These are phyloP conservation scores for Micrasema longulum DNA, from an alignment of 1,140 invertebrate species.

Conservation along the genomic window DNA sequence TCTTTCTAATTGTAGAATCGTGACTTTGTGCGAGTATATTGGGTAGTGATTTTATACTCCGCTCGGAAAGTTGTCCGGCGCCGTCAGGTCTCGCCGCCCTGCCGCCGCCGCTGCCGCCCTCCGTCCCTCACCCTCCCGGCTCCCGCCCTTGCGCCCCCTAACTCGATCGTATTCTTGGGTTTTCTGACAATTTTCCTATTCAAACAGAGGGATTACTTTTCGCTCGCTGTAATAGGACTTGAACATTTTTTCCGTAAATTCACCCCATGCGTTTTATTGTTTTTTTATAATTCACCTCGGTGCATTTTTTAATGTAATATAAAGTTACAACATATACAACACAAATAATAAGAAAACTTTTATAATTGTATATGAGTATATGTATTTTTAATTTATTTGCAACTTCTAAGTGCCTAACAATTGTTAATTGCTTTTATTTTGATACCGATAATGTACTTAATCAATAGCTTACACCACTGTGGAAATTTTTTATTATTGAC, in stretches of 20 bases:
- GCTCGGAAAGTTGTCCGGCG: constrained; percentile 41
- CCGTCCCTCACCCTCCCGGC: not conserved
- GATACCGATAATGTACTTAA: too few species aligned
- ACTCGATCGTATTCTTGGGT: constrained; percentile 27
- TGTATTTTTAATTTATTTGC: too few species aligned
- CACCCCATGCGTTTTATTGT: too few species aligned
- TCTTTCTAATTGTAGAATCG: constrained; percentile 30
- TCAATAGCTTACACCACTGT: too few species aligned
- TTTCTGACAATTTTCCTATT: constrained; percentile 27
- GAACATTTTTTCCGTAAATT: constrained; percentile 22
- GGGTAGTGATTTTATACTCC: constrained; percentile 25
- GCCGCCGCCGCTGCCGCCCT: constrained; percentile 18
- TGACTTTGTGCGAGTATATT: not conserved
- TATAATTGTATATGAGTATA: too few species aligned
- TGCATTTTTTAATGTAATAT: too few species aligned
- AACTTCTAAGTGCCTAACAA: too few species aligned
- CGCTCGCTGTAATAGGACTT: constrained; percentile 2
- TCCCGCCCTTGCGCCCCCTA: constrained; percentile 2
- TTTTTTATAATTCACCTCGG: too few species aligned
- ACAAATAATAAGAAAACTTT: too few species aligned
- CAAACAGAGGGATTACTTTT: constrained; percentile 21
- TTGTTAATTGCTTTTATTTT: too few species aligned
- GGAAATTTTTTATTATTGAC: too few species aligned
- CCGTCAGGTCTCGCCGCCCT: constrained; percentile 47
- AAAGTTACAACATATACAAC: too few species aligned